Percentiles rank a stretch among this genome's conserved stretches.
These are phyloP conservation scores for Monodelphis domestica DNA, from an alignment of 2,797 vertebrate genomes.

Conservation along the genomic window DNA sequence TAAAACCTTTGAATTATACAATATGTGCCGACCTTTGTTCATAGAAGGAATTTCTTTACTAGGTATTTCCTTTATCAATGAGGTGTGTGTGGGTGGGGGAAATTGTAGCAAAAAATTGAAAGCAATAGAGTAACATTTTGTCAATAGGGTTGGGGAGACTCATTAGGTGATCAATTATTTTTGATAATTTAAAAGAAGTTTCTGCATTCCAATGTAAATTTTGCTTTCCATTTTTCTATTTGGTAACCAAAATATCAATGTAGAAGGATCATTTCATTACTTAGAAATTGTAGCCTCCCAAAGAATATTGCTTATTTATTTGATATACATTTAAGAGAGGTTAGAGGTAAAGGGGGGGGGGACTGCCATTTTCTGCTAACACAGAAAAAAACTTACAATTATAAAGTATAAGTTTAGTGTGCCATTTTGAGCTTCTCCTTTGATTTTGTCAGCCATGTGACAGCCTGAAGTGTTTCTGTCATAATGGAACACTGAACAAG, in stretches of 20 bases:
- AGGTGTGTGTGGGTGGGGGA: too few species aligned
- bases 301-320: background rate
- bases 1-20: background rate
- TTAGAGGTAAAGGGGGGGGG: background rate
- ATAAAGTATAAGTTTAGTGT: slow-evolving; percentile 26
- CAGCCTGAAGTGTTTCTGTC: background rate
- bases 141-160: background rate
- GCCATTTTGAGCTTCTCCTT: slow-evolving; percentile 7
- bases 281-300: slow-evolving; percentile 5
- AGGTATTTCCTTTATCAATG: background rate
- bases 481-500: slow-evolving; percentile 4
- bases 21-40: background rate
- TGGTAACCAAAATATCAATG: slow-evolving; percentile 12
- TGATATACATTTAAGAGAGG: slow-evolving; percentile 25
- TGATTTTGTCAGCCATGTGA: background rate
- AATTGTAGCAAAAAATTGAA: too few species aligned
- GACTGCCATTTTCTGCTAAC: background rate
- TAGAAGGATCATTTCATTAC: background rate
- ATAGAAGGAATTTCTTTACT: background rate
- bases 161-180: background rate
- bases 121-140: too few species aligned
- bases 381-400: background rate
- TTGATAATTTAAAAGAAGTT: background rate
- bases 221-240: background rate
- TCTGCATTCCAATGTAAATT: background rate